Base-by-base conservation (phyloP, 2,888 invertebrate species). In the Asteroscopus sphinx region DNA sequence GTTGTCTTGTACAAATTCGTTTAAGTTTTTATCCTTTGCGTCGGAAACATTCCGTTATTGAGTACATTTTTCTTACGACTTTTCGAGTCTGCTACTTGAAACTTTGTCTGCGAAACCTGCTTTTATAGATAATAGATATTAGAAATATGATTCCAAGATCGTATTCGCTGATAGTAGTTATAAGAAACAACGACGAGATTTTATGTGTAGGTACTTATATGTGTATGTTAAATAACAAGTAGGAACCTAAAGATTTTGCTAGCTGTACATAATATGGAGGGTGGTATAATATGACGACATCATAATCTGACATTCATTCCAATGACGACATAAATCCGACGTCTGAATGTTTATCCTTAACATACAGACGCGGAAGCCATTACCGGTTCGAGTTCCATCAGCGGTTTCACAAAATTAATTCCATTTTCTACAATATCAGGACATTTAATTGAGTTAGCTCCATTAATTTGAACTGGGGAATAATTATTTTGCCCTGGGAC, bases 401-500 rank as follows among this genome's bases (percentile, higher is more conserved):
- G 53, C 55, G 36, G 58, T 51, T 42, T 54, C 47, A 47, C 39
- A 57, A 68, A 60, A 65, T 52, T 57, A 40, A 70, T 55, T 46
- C 47, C 1, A 52, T 71, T 48, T 68, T 52, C 39, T 30, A 45
- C 30, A 59, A 28, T 46, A 56, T 58, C 57, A 41, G 52, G 49
- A 46, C 16, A 59, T 40, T 60, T 71, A 62, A 68, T 59, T 42
- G 45, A 49, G 52, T 61, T 47, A 51, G 16, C 39, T 61, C 13
- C 32, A 60, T 66, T 66, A 42, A 53, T 49, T 52, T 49, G 13
- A 39, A 73, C 54, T 44, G 55, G 54, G 16, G 37, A 41, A 39
- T 59, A 65, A 76, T 76, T 66, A 76, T 73, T 71, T 69, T 67
- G 58, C 52, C 52, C 41, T 40, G 39, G 55, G 51, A 69, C 70